Conservation (phyloP, 2,888 invertebrate genomes). For the Operophtera brumata region DNA sequence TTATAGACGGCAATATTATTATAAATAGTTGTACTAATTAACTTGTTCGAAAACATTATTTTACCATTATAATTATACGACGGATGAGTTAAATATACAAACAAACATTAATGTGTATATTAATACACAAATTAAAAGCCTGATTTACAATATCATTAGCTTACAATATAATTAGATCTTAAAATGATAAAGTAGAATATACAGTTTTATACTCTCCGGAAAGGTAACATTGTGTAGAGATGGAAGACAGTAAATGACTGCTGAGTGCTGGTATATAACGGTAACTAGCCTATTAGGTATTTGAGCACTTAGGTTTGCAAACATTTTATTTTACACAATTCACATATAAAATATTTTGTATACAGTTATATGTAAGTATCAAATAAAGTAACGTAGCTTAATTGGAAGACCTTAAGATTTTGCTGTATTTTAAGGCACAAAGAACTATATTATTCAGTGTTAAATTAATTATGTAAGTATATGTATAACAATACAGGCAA, state of each 20-base stretch:
- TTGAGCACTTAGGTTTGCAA: constrained; percentile 39
- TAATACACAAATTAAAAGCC: constrained; percentile 1
- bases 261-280: constrained; percentile 43
- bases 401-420: constrained; percentile 75
- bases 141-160: neutral
- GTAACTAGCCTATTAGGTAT: constrained; percentile 52
- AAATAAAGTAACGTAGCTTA: constrained; percentile 13
- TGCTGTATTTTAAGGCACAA: constrained; percentile 73
- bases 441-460: constrained; percentile 42
- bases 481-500: constrained; percentile 8
- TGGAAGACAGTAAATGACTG: constrained; percentile 55
- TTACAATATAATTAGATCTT: neutral
- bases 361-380: neutral
- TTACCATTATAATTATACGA: neutral
- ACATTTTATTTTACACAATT: constrained; percentile 1
- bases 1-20: constrained; percentile 20
- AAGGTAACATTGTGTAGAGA: constrained; percentile 58
- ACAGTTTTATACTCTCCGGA: constrained; percentile 33
- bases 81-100: neutral
- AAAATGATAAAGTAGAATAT: neutral
- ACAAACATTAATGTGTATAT: neutral
- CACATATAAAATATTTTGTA: neutral
- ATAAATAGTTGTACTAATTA: constrained; percentile 14
- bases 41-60: constrained; percentile 16
- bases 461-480: constrained; percentile 16